Evolutionary conservation across 2,113 vertebrate genomes (phyloP), one percentile per base, ranked within the genome.

Genomic region (Sorex fumeus): DNA sequence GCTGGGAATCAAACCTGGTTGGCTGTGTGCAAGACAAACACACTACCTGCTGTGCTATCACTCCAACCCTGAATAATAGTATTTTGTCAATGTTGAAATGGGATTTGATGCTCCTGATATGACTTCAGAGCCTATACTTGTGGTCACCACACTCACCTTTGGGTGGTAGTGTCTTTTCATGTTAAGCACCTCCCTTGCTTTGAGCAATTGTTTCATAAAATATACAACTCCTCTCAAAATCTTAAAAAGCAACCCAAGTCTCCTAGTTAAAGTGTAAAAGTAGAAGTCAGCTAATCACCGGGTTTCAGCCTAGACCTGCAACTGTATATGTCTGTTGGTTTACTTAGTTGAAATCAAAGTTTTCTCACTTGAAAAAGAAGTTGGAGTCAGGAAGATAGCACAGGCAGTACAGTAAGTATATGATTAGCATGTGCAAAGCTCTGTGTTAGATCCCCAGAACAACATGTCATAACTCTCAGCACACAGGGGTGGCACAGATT

Each of bases 331-430:
- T n/a, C n/a, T n/a, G n/a, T n/a, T n/a, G n/a, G n/a, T n/a, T n/a
- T n/a, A n/a, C 3, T 87, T 87, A 36, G 50, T 3, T 84, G 69
- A 90, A 90, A 66, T 74, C 23, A 70, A 45, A 23, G 57, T n/a
- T 78, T 94, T 15, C 27, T 81, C 71, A 40, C 25, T 79, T 75
- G 34, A 45, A 81, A 80, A 93, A 80, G 62, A 60, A 60, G 57
- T 60, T 5, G 57, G 18, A 19, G 57, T 8, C 19, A 60, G 18
- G 57, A 60, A 60, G 57, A 60, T 60, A 60, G 19, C 57, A 19
- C 57, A 60, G 4, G 57, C 57, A 60, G 57, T 60, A 60, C 6
- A 23, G 57, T 16, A 15, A 23, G 57, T 40, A 40, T 7, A 53
- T 53, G 53, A 13, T 19, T 53, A 53, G 3, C 53, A 53, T 53